Conservation (phyloP, 2,113 vertebrate genomes). For the Paracyprichromis sp. region DNA sequence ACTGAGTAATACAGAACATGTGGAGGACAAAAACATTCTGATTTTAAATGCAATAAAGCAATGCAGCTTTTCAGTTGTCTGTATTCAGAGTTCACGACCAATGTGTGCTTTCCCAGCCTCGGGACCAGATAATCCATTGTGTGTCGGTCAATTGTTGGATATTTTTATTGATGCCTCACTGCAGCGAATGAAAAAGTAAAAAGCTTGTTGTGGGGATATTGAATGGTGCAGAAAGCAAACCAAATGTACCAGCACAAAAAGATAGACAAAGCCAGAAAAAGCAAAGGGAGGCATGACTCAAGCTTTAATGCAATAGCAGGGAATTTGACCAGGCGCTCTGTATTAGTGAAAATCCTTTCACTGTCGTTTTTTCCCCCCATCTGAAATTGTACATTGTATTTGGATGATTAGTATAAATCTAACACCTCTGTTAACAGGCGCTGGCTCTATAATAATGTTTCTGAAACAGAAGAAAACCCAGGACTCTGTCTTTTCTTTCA, state of each 20-base stretch:
- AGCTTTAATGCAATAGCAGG: background rate
- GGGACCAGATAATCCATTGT: background rate
- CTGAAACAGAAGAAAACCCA: background rate
- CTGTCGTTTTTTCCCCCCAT: background rate
- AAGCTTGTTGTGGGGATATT: background rate
- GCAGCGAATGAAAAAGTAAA: background rate
- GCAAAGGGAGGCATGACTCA: background rate
- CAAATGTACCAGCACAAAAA: background rate
- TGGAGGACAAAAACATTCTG: background rate
- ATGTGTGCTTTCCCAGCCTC: background rate
- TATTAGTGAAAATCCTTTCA: background rate
- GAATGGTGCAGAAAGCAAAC: background rate
- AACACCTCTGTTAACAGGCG: background rate
- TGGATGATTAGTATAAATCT: background rate
- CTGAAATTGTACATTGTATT: background rate
- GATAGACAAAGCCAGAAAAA: background rate
- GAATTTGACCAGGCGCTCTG: background rate
- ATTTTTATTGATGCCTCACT: background rate
- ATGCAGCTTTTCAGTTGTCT: background rate
- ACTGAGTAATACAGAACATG: background rate
- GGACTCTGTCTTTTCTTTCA: background rate
- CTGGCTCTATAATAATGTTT: background rate
- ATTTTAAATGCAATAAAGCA: background rate
- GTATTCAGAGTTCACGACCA: background rate
- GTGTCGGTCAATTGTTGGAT: background rate